Evolutionary conservation across 2,797 vertebrate genomes (phyloP), one percentile per base, ranked within the genome.

Genomic region (Schizopygopsis malacanthus): DNA sequence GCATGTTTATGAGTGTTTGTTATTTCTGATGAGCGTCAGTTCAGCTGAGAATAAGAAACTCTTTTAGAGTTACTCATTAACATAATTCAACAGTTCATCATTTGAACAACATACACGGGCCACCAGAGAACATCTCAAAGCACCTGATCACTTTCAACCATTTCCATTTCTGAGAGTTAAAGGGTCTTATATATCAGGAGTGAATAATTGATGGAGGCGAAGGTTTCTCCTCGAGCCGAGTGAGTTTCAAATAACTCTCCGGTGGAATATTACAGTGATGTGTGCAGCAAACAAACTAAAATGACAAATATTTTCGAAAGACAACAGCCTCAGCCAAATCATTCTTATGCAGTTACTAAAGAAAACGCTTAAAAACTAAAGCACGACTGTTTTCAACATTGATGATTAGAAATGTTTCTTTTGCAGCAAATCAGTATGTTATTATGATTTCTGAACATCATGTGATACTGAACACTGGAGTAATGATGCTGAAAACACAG

Each of bases 31-130:
- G 20, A 72, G 37, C 33, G 56, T 77, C 87, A 69, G 25, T 75
- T 52, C 33, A 81, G 37, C 50, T 4, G 22, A 18, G 50, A 43
- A 80, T 9, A 77, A 67, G 87, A 87, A 87, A 87, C 77, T 54
- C 45, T 10, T 59, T 18, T 63, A 65, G 13, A 84, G 71, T n/a
- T n/a, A n/a, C n/a, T n/a, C n/a, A n/a, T n/a, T n/a, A 37, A 15
- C 13, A 43, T 82, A 25, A 75, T 80, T 52, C 83, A 76, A 76
- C 18, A 79, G 50, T 47, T 47, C 72, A 47, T 70, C 76, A 65
- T 25, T 12, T 22, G 22, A 71, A 59, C 18, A 43, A 41, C 47
- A 54, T 76, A 81, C 85, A n/a, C 39, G 63, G 63, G 71, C 65
- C 81, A 61, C 9, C 82, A 33, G 47, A 45, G 3, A 59, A 61